Evolutionary conservation across 2,113 vertebrate genomes (phyloP).

Genomic region (Anoura caudifer): DNA sequence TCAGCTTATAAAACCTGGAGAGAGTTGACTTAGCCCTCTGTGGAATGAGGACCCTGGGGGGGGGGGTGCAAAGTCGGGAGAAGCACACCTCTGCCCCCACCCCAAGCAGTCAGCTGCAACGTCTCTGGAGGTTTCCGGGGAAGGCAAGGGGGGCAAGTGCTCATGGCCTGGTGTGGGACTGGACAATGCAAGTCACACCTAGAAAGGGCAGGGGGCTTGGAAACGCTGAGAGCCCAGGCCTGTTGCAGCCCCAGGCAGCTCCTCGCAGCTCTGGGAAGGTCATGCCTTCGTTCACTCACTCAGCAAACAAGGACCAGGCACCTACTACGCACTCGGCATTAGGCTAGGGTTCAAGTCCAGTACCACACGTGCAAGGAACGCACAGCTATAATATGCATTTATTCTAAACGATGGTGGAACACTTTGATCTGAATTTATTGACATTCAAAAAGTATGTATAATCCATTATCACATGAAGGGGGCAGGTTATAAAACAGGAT

Average conservation of each 20-base stretch:
- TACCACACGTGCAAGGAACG: fast-evolving
- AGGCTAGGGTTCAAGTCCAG: background rate
- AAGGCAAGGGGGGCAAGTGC: background rate
- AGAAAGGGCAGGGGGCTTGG: background rate
- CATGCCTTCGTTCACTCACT: background rate
- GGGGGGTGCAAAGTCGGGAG: background rate
- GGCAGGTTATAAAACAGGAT: background rate
- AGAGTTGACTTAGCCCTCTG: slow-evolving; percentile 61
- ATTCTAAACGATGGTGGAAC: background rate
- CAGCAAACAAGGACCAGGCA: background rate
- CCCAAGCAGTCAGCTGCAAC: background rate
- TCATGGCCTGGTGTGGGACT: background rate
- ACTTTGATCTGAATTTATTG: background rate
- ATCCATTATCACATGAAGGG: background rate
- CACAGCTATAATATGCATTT: background rate
- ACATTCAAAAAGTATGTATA: background rate
- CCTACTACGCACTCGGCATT: fast-evolving
- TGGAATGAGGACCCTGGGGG: slow-evolving; percentile 66
- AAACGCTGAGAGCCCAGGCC: background rate
- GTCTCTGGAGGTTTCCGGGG: background rate
- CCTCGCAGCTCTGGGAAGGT: background rate
- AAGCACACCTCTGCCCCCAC: background rate
- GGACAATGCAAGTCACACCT: background rate
- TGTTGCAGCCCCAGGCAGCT: background rate
- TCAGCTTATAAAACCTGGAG: slow-evolving; percentile 83